Evolutionary conservation across 2,797 vertebrate species (phyloP).

Genomic region (Sebastes cheni): DNA sequence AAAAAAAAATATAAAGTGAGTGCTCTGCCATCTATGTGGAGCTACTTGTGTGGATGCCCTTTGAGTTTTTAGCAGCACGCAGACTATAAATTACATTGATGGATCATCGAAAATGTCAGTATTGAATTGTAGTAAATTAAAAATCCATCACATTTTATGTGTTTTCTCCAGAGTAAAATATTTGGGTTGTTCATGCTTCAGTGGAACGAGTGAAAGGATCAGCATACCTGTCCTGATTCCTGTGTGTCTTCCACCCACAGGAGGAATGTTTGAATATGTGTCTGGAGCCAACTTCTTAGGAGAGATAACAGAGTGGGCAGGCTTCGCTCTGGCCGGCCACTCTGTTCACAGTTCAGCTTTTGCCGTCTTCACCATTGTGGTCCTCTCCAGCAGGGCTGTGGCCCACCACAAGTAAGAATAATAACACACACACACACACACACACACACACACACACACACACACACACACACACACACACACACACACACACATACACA

Average conservation of each 20-base stretch:
- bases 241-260: slow-evolving; percentile 70
- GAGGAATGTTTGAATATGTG: slow-evolving; percentile 93
- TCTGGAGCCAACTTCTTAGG: slow-evolving; percentile 94
- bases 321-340: slow-evolving; percentile 89
- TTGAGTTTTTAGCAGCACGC: neutral
- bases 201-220: neutral
- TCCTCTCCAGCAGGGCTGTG: slow-evolving; percentile 85
- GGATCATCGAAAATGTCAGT: neutral
- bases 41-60: neutral
- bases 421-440: neutral
- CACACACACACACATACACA: no score
- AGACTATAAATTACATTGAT: neutral
- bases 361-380: slow-evolving; percentile 81
- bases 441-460: neutral
- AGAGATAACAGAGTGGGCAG: slow-evolving; percentile 92
- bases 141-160: neutral
- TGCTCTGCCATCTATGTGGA: neutral
- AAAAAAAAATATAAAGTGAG: neutral
- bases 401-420: slow-evolving; percentile 90
- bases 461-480: no score
- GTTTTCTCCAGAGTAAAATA: neutral
- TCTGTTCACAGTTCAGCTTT: slow-evolving; percentile 88
- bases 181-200: neutral
- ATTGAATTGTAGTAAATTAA: neutral
- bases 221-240: slow-evolving; percentile 20